Conservation (phyloP, 2,797 vertebrate species). For the Molossus molossus region DNA sequence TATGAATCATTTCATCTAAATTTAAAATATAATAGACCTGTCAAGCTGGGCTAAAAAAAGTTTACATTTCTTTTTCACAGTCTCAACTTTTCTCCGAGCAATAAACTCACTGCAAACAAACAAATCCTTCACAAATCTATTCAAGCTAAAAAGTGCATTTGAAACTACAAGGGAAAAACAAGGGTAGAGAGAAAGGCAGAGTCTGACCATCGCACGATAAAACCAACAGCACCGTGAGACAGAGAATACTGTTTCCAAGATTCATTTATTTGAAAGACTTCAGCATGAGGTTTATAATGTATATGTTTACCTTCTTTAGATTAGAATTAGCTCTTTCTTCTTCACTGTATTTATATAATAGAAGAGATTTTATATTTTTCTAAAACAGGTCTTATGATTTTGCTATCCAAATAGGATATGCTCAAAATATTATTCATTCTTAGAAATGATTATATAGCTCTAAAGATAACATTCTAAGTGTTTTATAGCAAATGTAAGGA, state of each 20-base stretch:
- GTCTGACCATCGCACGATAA: not conserved
- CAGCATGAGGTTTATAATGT: not conserved
- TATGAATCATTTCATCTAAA: constrained; percentile 72
- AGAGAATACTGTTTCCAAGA: not conserved
- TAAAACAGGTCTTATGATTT: not conserved
- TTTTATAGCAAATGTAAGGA: not conserved
- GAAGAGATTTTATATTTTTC: not conserved
- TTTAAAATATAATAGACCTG: constrained; percentile 68
- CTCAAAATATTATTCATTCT: not conserved
- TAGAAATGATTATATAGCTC: not conserved
- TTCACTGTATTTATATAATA: not conserved
- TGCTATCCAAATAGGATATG: not conserved
- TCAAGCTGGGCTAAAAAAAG: constrained; percentile 56
- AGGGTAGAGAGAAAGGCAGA: not conserved
- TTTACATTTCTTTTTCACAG: constrained; percentile 64
- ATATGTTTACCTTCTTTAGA: not conserved
- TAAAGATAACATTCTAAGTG: not conserved
- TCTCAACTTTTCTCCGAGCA: constrained; percentile 68
- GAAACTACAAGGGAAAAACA: not conserved
- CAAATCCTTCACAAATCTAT: constrained; percentile 69
- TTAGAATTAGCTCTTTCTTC: not conserved
- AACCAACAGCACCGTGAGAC: not conserved
- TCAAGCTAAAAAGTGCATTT: constrained; percentile 28
- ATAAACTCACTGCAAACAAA: constrained; percentile 65
- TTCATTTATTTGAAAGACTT: not conserved